Percentiles rank a stretch among this genome's conserved stretches.
Conservation (phyloP, 2,888 invertebrate species). For the Cloeon dipterum region DNA sequence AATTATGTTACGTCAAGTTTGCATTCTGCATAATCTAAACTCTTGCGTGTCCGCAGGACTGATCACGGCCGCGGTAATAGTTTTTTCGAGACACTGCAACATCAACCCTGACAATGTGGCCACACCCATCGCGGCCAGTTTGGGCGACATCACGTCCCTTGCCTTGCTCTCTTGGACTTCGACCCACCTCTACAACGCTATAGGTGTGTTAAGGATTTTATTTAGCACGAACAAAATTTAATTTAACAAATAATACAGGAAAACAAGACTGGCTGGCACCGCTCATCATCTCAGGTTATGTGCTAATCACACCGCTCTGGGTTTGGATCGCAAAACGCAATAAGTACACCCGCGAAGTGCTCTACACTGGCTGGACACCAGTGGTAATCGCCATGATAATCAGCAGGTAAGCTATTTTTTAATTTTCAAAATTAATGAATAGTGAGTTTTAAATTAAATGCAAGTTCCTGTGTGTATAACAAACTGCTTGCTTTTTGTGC, state of each 20-base stretch:
- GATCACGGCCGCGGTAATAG: constrained; percentile 47
- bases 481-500: too few species aligned
- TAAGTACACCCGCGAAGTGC: constrained; percentile 39
- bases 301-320: constrained; percentile 45
- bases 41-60: constrained; percentile 23
- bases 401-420: constrained; percentile 28
- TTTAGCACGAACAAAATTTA: background rate
- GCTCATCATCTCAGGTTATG: constrained; percentile 32
- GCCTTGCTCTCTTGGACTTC: constrained; percentile 32
- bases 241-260: constrained; percentile 12
- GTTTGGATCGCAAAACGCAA: constrained; percentile 46
- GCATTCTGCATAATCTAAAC: background rate
- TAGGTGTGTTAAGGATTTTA: constrained; percentile 18
- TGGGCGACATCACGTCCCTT: constrained; percentile 53
- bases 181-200: constrained; percentile 28
- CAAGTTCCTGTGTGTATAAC: too few species aligned
- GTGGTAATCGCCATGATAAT: constrained; percentile 62
- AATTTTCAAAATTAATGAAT: background rate
- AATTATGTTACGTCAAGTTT: background rate
- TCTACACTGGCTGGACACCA: constrained; percentile 53
- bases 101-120: constrained; percentile 63
- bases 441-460: too few species aligned
- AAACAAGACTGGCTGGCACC: constrained; percentile 38
- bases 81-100: constrained; percentile 38
- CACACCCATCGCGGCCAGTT: constrained; percentile 57